Evolutionary conservation across 2,113 vertebrate genomes (phyloP), one percentile per base, ranked within the genome.

Genomic region (Lagopus muta): DNA sequence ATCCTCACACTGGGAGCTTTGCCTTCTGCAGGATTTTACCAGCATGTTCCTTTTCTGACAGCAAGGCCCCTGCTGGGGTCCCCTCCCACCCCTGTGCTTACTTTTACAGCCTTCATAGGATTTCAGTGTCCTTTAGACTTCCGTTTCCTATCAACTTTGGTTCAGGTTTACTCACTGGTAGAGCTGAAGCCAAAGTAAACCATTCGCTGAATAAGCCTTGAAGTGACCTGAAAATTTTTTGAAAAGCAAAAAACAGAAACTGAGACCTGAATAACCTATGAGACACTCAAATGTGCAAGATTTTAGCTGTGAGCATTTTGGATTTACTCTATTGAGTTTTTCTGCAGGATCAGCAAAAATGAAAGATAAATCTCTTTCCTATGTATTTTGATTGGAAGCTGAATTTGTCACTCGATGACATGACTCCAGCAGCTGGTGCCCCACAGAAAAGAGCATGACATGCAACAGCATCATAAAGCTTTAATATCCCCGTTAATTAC

Each of bases 401-500:
- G 55, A 89, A 74, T 52, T 45, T 64, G 40, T 88, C 1, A 3
- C 61, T 83, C 75, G 64, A 73, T 2, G 2, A 34, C 5, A 2
- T 65, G 82, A 42, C 40, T 82, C n/a, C 54, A 62, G 77, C 45
- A 93, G 43, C 5, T 18, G 28, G 47, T 10, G 34, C 61, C 76
- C 57, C 60, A 15, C 40, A 8, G 55, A 12, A 74, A 79, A 79
- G 75, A 48, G n/a, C 57, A 66, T 2, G 2, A 42, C 38, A n/a
- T 30, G 40, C 17, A 69, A 54, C 57, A 64, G 64, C 89, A 50
- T 82, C 78, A 70, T 93, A 94, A 92, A 92, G 82, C 82, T 92
- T 90, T 95, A 90, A 94, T 79, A 80, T 86, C 61, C 65, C 83
- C 78, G 21, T 65, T 95, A 95, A 95, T 94, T 93, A 86, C 36